These are phyloP conservation scores for Goniozus legneri DNA, from an alignment of 1,140 invertebrate species.

Conservation along the genomic window DNA sequence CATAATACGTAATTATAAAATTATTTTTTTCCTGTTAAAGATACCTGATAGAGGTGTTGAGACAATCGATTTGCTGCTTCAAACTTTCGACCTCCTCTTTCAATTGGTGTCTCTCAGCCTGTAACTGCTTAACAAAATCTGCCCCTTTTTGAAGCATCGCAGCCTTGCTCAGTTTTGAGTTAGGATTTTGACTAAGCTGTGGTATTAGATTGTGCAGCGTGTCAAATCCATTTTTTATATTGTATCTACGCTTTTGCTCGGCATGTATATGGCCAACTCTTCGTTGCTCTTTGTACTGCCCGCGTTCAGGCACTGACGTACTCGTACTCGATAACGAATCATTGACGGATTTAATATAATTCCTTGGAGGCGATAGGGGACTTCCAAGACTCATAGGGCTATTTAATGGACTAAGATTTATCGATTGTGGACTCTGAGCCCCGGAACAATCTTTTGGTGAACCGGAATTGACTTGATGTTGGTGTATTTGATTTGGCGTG, in stretches of 20 bases:
- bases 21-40: conserved; percentile 4
- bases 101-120: conserved; percentile 78
- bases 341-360: conserved; percentile 44
- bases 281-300: conserved; percentile 63
- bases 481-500: conserved; percentile 33
- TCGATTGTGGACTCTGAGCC: conserved; percentile 43
- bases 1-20: conserved; percentile 1
- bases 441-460: conserved; percentile 45
- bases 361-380: conserved; percentile 41
- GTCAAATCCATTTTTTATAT: conserved; percentile 97
- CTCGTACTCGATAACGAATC: no score
- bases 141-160: conserved; percentile 96
- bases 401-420: conserved; percentile 52
- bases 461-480: conserved; percentile 38
- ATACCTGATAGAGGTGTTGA: conserved; percentile 88
- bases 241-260: conserved; percentile 95
- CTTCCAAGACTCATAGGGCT: conserved; percentile 50
- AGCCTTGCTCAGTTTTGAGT: conserved; percentile 91
- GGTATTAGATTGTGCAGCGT: conserved; percentile 91
- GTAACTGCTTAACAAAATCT: conserved; percentile 90
- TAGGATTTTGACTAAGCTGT: conserved; percentile 84
- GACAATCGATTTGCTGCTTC: conserved; percentile 80
- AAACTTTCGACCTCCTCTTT: conserved; percentile 88
- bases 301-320: conserved; percentile 44
- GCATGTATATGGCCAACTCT: conserved; percentile 90